Evolutionary conservation across 2,113 vertebrate species (phyloP).

Genomic region (Poeciliopsis retropinna): DNA sequence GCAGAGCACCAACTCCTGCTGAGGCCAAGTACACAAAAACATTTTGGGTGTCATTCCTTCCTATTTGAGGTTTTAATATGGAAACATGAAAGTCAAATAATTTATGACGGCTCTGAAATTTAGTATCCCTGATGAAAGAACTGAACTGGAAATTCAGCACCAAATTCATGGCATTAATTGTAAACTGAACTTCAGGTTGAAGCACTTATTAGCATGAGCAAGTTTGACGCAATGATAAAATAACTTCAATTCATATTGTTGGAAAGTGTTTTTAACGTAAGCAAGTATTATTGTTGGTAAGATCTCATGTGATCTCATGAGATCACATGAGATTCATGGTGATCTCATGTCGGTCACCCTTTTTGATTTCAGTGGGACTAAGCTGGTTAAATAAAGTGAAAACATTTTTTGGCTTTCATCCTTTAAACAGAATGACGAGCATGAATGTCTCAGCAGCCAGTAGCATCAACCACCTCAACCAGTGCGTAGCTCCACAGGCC

Average conservation of each 20-base stretch:
- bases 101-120: not conserved
- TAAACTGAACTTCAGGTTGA: too few species aligned
- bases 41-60: not conserved
- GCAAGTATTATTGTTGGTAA: too few species aligned
- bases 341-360: too few species aligned
- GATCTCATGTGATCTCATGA: too few species aligned
- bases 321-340: too few species aligned
- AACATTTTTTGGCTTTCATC: not conserved
- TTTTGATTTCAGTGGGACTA: too few species aligned
- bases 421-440: not conserved
- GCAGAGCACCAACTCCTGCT: too few species aligned
- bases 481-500: not conserved
- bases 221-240: too few species aligned
- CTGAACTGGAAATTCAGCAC: not conserved
- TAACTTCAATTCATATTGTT: too few species aligned
- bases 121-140: not conserved
- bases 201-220: too few species aligned
- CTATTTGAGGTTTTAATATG: not conserved
- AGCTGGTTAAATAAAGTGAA: not conserved
- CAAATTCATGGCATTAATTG: not conserved
- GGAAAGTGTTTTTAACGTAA: too few species aligned
- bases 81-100: not conserved
- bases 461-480: not conserved
- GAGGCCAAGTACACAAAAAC: not conserved
- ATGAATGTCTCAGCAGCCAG: not conserved